phyloP scores from a whole-genome alignment of 2,113 vertebrate genomes.

The Neolamprologus sp. region DNA sequence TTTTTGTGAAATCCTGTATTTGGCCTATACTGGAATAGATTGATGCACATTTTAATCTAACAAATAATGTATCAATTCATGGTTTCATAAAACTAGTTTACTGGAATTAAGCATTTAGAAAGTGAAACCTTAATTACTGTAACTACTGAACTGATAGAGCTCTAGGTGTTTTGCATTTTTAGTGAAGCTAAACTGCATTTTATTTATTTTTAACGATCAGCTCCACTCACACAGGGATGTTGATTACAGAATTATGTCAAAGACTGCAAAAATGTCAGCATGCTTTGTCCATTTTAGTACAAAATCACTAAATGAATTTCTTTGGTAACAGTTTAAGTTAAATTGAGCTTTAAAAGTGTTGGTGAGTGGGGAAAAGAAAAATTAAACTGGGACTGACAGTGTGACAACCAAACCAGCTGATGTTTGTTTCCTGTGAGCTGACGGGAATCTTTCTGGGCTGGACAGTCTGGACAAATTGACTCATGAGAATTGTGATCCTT shows the following conservation, averaged over 20 bases:
- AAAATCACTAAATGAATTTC: not conserved
- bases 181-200: not conserved
- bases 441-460: not conserved
- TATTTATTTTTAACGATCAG: not conserved
- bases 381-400: not conserved
- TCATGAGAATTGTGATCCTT: slow-evolving; percentile 19
- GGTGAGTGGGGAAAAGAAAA: not conserved
- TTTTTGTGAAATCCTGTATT: not conserved
- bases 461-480: slow-evolving; percentile 21
- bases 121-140: not conserved
- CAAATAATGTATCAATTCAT: not conserved
- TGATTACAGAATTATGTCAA: not conserved
- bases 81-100: not conserved
- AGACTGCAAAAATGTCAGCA: not conserved
- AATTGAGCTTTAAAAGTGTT: not conserved
- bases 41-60: not conserved
- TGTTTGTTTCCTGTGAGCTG: slow-evolving; percentile 9
- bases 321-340: not conserved
- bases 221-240: not conserved
- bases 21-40: not conserved
- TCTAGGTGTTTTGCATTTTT: not conserved
- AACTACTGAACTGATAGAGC: not conserved
- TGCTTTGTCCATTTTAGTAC: not conserved
- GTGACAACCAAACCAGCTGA: not conserved
- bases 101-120: not conserved